Evolutionary conservation across 2,797 vertebrate species (phyloP).

Genomic region (Myotis vivesi): DNA sequence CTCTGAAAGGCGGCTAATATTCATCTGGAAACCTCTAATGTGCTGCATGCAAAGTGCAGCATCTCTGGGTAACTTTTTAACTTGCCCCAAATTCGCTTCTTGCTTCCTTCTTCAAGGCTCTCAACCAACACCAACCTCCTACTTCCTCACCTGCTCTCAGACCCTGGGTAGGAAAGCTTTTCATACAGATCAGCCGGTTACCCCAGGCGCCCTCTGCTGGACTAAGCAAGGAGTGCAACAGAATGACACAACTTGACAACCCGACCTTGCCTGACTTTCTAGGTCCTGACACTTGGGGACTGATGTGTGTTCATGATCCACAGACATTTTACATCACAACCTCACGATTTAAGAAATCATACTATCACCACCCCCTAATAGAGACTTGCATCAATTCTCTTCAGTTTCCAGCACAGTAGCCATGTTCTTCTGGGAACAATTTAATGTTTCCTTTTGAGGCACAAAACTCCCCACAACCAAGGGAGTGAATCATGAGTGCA

Average conservation of each 20-base stretch:
- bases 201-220: conserved; percentile 36
- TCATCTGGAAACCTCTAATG: background rate
- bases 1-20: background rate
- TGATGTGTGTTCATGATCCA: no score
- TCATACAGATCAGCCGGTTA: background rate
- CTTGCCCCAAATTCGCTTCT: background rate
- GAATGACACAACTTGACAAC: background rate
- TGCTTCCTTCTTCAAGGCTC: background rate
- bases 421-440: background rate
- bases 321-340: background rate
- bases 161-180: accelerated
- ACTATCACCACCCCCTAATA: background rate
- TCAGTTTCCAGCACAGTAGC: background rate
- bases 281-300: background rate
- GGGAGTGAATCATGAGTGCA: background rate
- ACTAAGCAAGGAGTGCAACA: background rate
- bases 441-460: background rate
- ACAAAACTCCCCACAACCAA: background rate
- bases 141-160: background rate
- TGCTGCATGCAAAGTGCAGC: background rate
- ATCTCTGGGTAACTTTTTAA: background rate
- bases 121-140: background rate
- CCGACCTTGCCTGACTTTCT: no score
- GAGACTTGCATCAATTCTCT: background rate
- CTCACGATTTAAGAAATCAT: background rate